phyloP scores from a whole-genome alignment of 2,113 vertebrate species.

The Protomyctophum bolini region DNA sequence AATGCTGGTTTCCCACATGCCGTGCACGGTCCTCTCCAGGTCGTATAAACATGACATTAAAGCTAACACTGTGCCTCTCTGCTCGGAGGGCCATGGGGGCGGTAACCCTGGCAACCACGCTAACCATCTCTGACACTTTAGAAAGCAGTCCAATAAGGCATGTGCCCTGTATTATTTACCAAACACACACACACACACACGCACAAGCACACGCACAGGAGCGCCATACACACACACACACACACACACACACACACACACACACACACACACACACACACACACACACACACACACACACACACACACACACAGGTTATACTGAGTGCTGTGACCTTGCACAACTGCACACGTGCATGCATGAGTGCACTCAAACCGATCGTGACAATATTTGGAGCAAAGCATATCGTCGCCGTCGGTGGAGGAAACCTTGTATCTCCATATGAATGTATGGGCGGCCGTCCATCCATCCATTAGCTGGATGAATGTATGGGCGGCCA shows the following conservation, averaged over 20 bases:
- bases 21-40: conserved; percentile 9
- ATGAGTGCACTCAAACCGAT: too few relatives aligned
- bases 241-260: conserved; percentile 13
- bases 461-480: too few relatives aligned
- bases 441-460: too few relatives aligned
- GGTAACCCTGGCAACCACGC: conserved; percentile 88
- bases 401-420: too few relatives aligned
- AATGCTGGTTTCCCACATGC: neutral
- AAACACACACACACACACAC: conserved; percentile 11
- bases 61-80: conserved; percentile 58
- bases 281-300: conserved; percentile 13
- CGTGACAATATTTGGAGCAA: too few relatives aligned
- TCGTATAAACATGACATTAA: conserved; percentile 21
- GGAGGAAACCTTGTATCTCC: too few relatives aligned
- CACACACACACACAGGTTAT: conserved; percentile 7
- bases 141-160: conserved; percentile 75
- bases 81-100: conserved; percentile 69
- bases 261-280: conserved; percentile 13
- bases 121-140: conserved; percentile 83
- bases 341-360: too few relatives aligned
- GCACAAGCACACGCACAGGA: neutral
- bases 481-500: too few relatives aligned
- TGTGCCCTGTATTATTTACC: conserved; percentile 75
- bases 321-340: neutral
- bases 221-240: neutral